phyloP scores from a whole-genome alignment of 2,888 invertebrate genomes.

The Lamellibrachia satsuma region DNA sequence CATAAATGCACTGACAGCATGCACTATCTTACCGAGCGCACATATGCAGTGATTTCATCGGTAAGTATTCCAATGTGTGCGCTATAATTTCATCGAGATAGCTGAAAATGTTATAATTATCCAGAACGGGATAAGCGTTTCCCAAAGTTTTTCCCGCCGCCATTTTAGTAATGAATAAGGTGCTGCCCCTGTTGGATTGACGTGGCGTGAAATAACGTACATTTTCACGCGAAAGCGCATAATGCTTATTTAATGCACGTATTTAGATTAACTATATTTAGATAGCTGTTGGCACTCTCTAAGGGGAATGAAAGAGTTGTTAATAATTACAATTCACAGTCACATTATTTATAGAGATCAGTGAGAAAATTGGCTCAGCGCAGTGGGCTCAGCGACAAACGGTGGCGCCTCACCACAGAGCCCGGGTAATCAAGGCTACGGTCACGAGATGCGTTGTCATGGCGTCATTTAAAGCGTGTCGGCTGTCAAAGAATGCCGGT shows the following conservation, averaged over 20 bases:
- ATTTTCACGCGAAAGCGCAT: too few relatives aligned
- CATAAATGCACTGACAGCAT: background rate
- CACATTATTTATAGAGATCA: background rate
- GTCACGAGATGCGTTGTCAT: background rate
- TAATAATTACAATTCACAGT: background rate
- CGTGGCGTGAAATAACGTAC: background rate
- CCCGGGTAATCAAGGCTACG: background rate
- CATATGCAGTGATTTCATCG: background rate
- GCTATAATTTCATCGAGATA: background rate
- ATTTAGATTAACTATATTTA: background rate
- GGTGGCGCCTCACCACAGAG: background rate
- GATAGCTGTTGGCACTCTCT: background rate
- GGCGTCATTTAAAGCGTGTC: background rate
- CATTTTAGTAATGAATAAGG: background rate
- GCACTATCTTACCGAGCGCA: background rate
- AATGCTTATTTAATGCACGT: background rate
- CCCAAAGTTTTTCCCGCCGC: background rate
- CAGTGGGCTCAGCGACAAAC: background rate
- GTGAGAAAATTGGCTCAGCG: background rate
- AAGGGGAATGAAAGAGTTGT: background rate
- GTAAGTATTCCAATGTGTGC: too few relatives aligned
- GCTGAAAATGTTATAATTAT: slow-evolving; percentile 5
- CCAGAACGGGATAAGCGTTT: background rate
- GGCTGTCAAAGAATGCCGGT: background rate
- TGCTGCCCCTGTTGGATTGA: background rate